Base-by-base conservation (phyloP, 2,113 vertebrate species). In the Coreoperca whiteheadi region DNA sequence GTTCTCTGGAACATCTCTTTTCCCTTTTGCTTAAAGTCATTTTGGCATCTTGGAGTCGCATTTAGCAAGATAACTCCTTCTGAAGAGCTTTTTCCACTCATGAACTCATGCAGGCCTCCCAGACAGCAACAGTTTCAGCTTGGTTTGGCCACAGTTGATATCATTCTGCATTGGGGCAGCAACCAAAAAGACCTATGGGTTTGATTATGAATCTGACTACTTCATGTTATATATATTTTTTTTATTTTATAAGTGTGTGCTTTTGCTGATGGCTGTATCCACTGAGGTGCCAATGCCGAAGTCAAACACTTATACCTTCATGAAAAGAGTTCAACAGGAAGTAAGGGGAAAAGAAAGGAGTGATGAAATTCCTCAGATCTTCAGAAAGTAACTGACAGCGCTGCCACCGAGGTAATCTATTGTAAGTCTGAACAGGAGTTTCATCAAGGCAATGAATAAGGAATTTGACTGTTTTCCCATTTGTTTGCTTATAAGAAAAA, bases 401-500 rank as follows among this genome's bases (percentile, higher is more conserved):
- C 86, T 94, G 28, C 93, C 93, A 14, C 91, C 84, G 0, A 94
- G 92, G 41, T 90, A 91, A 77, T 94, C 91, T 11, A 94, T 75
- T 12, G 92, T 67, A 68, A 94, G 90, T 74, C 90, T 91, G 74
- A 92, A 90, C 23, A 94, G 54, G 10, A 94, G 86, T 74, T 92
- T 94, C 78, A 94, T 88, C 77, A 92, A 63, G 4, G 93, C 92
- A 8, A 89, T 14, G 16, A 92, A 92, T 77, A 94, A 89, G 59
- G 93, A 94, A 16, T 90, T 91, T 0, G 90, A 89, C 37, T 87
- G 83, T 73, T 92, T 94, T 66, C 93, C 93, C 91, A 94, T 83
- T 88, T 94, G 93, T 83, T 92, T 94, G 90, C 93, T 93, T 48
- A 94, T 92, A 18, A 94, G 90, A 61, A 92, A 92, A 82, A 94